phyloP scores from a whole-genome alignment of 2,888 invertebrate species.

The Spicauda simplicius region DNA sequence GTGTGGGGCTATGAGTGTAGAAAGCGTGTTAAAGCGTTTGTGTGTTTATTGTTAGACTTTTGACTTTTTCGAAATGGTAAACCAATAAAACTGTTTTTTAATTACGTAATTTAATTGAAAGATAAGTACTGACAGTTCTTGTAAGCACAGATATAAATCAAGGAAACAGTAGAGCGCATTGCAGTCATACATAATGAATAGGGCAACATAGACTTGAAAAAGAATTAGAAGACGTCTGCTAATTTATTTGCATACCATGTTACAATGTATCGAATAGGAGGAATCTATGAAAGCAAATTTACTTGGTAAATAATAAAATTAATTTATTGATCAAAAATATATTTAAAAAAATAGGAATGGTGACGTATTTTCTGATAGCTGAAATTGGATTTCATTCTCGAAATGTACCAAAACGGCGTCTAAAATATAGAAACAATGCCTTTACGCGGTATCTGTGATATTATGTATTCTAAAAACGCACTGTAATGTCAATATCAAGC shows the following conservation, averaged over 20 bases:
- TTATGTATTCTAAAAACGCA: not conserved
- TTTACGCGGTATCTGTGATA: not conserved
- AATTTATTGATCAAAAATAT: too few relatives aligned
- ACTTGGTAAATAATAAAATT: too few relatives aligned
- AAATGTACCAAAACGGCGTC: not conserved
- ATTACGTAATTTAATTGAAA: not conserved
- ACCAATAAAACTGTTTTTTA: not conserved
- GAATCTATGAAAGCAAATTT: too few relatives aligned
- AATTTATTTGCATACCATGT: not conserved
- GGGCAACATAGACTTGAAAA: not conserved
- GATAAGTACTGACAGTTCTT: not conserved
- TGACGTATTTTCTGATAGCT: too few relatives aligned
- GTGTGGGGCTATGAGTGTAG: too few relatives aligned
- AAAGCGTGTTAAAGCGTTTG: too few relatives aligned
- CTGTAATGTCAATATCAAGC: constrained; percentile 11
- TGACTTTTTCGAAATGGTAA: too few relatives aligned
- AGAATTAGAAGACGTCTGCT: not conserved
- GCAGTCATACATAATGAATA: not conserved
- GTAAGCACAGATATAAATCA: not conserved
- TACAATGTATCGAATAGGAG: too few relatives aligned
- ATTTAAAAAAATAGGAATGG: too few relatives aligned
- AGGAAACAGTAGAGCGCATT: not conserved
- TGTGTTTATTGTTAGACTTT: too few relatives aligned
- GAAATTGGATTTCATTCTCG: too few relatives aligned
- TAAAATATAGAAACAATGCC: not conserved